A percentile compares a stretch with the other conserved stretches of the same genome.
Conservation (phyloP, 2,113 vertebrate genomes). For the Ctenodactylus gundi region DNA sequence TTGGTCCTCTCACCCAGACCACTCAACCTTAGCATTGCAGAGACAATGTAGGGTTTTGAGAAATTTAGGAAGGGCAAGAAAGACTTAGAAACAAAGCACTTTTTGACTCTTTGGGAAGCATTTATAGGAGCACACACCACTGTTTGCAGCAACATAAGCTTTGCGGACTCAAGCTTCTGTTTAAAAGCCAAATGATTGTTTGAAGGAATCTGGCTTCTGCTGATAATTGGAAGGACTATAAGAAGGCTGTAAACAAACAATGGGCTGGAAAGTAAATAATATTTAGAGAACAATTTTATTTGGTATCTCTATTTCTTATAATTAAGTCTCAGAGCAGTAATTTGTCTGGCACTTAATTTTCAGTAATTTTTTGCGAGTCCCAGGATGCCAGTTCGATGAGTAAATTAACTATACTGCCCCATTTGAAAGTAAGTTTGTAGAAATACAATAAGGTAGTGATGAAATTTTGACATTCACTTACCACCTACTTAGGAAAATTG, state of each 20-base stretch:
- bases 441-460: background rate
- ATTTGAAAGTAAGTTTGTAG: background rate
- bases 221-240: constrained; percentile 70
- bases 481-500: background rate
- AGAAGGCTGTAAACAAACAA: constrained; percentile 71
- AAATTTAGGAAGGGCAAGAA: background rate
- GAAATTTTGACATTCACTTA: background rate
- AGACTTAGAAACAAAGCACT: background rate
- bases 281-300: constrained; percentile 60
- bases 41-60: background rate
- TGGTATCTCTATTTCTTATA: constrained; percentile 63
- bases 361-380: constrained; percentile 60
- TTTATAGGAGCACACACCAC: background rate
- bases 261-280: constrained; percentile 55
- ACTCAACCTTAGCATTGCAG: background rate
- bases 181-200: constrained; percentile 58
- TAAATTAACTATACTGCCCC: background rate
- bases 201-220: constrained; percentile 68
- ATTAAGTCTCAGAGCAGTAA: constrained; percentile 65
- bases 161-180: constrained; percentile 6
- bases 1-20: background rate
- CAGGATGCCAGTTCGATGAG: background rate
- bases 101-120: background rate
- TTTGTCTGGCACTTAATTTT: constrained; percentile 63
- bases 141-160: background rate